Percentiles rank a stretch among this genome's conserved stretches.
phyloP scores from a whole-genome alignment of 2,113 vertebrate genomes.

The Hippopotamus amphibius region DNA sequence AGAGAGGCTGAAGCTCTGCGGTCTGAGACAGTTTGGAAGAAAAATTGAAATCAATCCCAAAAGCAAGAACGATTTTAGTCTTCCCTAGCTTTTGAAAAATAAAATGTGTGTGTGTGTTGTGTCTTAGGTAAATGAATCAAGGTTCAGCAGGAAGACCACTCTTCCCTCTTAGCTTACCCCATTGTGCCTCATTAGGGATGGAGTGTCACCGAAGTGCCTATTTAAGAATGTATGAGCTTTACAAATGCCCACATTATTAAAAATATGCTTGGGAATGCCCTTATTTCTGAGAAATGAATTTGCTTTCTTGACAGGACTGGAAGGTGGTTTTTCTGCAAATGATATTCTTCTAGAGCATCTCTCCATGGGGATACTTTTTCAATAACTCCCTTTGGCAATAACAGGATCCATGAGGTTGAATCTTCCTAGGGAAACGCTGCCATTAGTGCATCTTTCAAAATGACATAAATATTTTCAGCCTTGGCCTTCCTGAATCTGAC shows the following conservation, averaged over 20 bases:
- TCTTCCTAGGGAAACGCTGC: neutral
- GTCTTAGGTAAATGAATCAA: constrained; percentile 44
- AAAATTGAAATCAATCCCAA: constrained; percentile 39
- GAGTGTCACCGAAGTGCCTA: neutral
- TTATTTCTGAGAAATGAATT: constrained; percentile 52
- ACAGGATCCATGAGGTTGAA: constrained; percentile 46
- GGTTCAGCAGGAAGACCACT: constrained; percentile 33
- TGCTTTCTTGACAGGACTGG: constrained; percentile 34
- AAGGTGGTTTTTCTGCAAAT: constrained; percentile 56
- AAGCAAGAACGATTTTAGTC: neutral
- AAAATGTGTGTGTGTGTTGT: neutral
- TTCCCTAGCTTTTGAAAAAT: constrained; percentile 36
- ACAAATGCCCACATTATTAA: constrained; percentile 64
- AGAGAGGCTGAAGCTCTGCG: neutral
- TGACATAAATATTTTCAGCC: constrained; percentile 57
- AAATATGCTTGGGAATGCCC: constrained; percentile 49
- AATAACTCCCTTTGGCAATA: constrained; percentile 43
- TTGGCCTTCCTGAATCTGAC: constrained; percentile 49
- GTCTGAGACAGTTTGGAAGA: neutral
- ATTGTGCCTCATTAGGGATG: constrained; percentile 64
- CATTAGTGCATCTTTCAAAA: neutral
- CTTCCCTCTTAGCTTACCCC: constrained; percentile 44
- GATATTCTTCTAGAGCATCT: constrained; percentile 37
- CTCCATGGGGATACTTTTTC: constrained; percentile 49
- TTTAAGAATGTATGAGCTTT: constrained; percentile 65